Base-by-base conservation (phyloP, 2,888 invertebrate species). In the Dilophus febrilis region DNA sequence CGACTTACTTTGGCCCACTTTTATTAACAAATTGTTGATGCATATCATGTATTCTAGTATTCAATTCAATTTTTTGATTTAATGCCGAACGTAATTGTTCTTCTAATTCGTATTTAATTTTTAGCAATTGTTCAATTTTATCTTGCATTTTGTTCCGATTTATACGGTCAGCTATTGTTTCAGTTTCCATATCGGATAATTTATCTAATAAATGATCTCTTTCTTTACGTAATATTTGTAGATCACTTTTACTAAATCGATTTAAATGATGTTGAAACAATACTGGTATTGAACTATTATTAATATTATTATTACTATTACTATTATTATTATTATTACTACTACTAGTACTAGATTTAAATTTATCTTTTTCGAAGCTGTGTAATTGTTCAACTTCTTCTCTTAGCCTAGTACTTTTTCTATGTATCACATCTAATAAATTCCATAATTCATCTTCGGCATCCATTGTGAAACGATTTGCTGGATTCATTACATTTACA, bases 361-460 rank as follows among this genome's bases (percentile, higher is more conserved):
- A 22, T 22, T 22, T 22, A 22, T 22, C 53, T 12, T 57, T 56
- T 43, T 59, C 59, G 43, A 57, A 55, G 43, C 51, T 57, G 47
- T 79, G 77, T 46, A 80, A 61, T 47, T 72, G 67, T 50, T 75
- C 76, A 36, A 72, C 77, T 56, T 78, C 83, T 50, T 77, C 77
- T 43, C 76, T 72, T 52, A 77, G 66, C 37, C 73, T 68, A 51
- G 74, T 67, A 50, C 86, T 74, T 52, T 78, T 84, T 43, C 81
- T 70, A 54, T 87, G 85, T 53, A 88, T 87, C 53, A 85, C 79
- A 58, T 88, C 87, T 50, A 88, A 68, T 35, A 88, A 68, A 53
- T 83, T 83, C 77, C 84, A 82, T 38, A 88, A 66, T 54, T 87
- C 87, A 58, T 86, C 84, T 54, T 85, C 77, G 14, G 77, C 75